Conservation (phyloP, 2,888 invertebrate genomes). For the Cyrtodaria siliqua region DNA sequence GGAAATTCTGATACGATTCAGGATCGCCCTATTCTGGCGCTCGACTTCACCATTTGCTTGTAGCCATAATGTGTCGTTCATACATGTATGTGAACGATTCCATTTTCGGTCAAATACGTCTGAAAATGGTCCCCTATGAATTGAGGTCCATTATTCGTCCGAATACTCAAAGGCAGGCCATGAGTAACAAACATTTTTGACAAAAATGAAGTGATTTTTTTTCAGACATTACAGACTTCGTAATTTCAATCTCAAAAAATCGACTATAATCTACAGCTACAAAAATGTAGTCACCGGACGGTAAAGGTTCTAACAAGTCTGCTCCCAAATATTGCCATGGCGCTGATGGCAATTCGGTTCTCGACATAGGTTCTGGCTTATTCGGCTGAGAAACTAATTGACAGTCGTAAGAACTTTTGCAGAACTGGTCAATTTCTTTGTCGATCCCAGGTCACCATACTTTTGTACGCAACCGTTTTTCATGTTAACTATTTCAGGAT, state of each 20-base stretch:
- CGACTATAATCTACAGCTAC: slow-evolving; percentile 31
- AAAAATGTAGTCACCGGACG: slow-evolving; percentile 19
- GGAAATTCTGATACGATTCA: slow-evolving; percentile 51
- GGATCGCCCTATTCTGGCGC: slow-evolving; percentile 43
- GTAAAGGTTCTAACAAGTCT: slow-evolving; percentile 41
- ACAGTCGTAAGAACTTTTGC: slow-evolving; percentile 40
- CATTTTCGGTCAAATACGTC: no score
- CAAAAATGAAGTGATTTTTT: slow-evolving; percentile 4
- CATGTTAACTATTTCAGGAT: slow-evolving; percentile 50
- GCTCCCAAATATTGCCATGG: not conserved
- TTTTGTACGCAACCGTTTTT: slow-evolving; percentile 29
- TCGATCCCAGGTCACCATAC: slow-evolving; percentile 60
- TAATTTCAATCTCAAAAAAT: slow-evolving; percentile 7
- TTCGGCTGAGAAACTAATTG: slow-evolving; percentile 28
- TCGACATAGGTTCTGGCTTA: slow-evolving; percentile 9
- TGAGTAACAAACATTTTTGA: slow-evolving; percentile 11
- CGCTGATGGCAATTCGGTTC: slow-evolving; percentile 26
- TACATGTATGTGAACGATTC: no score
- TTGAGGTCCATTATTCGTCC: slow-evolving; percentile 52
- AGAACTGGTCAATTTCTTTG: slow-evolving; percentile 15
- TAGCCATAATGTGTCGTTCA: slow-evolving; percentile 52
- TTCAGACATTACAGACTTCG: slow-evolving; percentile 2
- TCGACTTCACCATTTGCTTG: slow-evolving; percentile 57
- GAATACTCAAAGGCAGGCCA: no score
- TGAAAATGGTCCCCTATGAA: no score